phyloP scores from a whole-genome alignment of 2,888 invertebrate species.

The Parnassius mnemosyne region DNA sequence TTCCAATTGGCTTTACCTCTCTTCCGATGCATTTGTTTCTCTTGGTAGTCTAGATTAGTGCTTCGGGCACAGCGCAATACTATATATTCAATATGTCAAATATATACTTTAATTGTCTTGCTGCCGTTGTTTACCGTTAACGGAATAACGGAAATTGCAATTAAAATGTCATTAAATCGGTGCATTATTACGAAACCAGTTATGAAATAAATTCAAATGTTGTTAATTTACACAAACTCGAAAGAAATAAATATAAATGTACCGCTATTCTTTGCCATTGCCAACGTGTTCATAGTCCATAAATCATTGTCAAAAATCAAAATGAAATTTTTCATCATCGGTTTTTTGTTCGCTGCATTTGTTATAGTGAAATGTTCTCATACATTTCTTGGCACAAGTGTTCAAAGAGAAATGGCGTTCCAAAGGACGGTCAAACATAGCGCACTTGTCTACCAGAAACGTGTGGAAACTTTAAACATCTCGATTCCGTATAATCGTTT shows the following conservation, averaged over 20 bases:
- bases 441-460: constrained; percentile 46
- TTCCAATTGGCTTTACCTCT: too few species aligned
- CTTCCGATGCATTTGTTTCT: too few species aligned
- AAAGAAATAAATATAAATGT: not conserved
- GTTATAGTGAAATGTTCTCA: constrained; percentile 50
- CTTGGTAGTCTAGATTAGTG: too few species aligned
- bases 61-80: too few species aligned
- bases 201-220: not conserved
- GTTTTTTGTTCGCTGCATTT: constrained; percentile 38
- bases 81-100: too few species aligned
- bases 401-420: constrained; percentile 43
- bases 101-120: too few species aligned
- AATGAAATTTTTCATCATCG: constrained; percentile 41
- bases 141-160: too few species aligned
- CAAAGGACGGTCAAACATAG: constrained; percentile 41
- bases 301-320: not conserved
- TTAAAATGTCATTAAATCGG: too few species aligned
- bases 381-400: constrained; percentile 56
- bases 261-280: not conserved
- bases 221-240: not conserved
- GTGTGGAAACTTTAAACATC: constrained; percentile 52
- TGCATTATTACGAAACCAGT: too few species aligned
- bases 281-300: not conserved
- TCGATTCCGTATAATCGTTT: constrained; percentile 38
- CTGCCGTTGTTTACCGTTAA: too few species aligned